Evolutionary conservation across 1,140 invertebrate species (phyloP).

Genomic region (Schmidtea mediterranea): DNA sequence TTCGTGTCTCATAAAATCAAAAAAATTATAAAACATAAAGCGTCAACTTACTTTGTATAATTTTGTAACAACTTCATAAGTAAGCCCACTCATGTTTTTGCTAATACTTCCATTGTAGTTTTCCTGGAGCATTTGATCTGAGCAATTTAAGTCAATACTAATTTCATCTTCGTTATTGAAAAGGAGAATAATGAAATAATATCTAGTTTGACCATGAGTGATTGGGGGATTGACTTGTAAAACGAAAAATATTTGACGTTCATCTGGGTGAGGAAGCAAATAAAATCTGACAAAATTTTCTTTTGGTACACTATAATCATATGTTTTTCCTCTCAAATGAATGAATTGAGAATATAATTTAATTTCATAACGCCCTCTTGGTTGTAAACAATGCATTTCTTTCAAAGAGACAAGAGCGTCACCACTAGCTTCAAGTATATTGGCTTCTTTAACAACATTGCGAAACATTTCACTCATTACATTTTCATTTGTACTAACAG

Average conservation of each 20-base stretch:
- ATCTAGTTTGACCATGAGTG: constrained; percentile 80
- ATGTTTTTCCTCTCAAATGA: constrained; percentile 96
- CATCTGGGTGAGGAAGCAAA: constrained; percentile 80
- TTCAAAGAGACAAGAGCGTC: constrained; percentile 86
- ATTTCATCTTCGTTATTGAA: constrained; percentile 70
- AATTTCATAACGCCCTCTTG: constrained; percentile 94
- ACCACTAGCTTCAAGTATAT: constrained; percentile 80
- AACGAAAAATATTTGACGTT: constrained; percentile 87
- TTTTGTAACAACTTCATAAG: constrained; percentile 47
- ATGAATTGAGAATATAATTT: constrained; percentile 90
- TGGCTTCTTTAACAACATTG: constrained; percentile 72
- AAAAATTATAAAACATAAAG: too few relatives aligned
- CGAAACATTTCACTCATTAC: constrained; percentile 51
- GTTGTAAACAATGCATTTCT: constrained; percentile 87
- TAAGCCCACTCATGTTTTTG: constrained; percentile 64
- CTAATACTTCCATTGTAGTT: constrained; percentile 76
- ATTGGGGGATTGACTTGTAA: constrained; percentile 87
- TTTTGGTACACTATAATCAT: constrained; percentile 97
- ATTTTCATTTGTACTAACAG: constrained; percentile 41
- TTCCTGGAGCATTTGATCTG: constrained; percentile 64
- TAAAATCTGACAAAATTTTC: constrained; percentile 75
- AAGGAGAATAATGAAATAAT: constrained; percentile 68
- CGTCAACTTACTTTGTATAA: background rate
- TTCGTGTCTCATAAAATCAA: too few relatives aligned
- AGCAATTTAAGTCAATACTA: constrained; percentile 61